Base-by-base conservation (phyloP, 2,113 vertebrate species). In the Caloenas nicobarica region DNA sequence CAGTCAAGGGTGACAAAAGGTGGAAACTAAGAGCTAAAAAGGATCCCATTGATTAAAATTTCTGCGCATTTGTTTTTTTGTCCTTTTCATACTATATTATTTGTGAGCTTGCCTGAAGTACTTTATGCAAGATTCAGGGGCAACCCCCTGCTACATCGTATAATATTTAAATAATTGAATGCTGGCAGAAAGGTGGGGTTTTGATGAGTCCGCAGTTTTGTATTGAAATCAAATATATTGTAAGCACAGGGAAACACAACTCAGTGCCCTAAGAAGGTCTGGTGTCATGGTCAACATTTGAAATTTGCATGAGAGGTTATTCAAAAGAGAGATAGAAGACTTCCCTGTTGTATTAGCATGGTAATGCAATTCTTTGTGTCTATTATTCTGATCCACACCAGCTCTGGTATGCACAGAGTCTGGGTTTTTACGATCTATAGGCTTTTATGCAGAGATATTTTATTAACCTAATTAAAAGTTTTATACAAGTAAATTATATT, bases 401-500 rank as follows among this genome's bases (percentile, higher is more conserved):
- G 79, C 65, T 76, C 68, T 58, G 51, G 53, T 89, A 65, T 72
- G 58, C 50, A 19, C 31, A 53, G 81, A 65, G 38, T 60, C 88
- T 93, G 71, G 53, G 40, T 60, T 94, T 96, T 95, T 95, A 96
- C 2, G 53, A 92, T 88, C 65, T 77, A 40, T 46, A 81, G 78
- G 54, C 66, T 96, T 96, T 96, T 91, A 93, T 76, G 66, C 60
- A 89, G 77, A 91, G 82, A 76, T 82, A 94, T 96, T 96, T 96
- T 96, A 93, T 96, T 93, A 93, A 92, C 62, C 86, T 93, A 94
- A 96, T 96, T 96, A 95, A 92, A 94, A 95, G 89, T 97, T 95
- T 97, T 88, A 91, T 79, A 81, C 76, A 94, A 95, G 40, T 91
- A 96, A 95, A 96, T 94, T 60, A 86, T 91, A 94, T 93, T 96